Evolutionary conservation across 2,113 vertebrate genomes (phyloP).

Genomic region (Pelmatolapia mariae): DNA sequence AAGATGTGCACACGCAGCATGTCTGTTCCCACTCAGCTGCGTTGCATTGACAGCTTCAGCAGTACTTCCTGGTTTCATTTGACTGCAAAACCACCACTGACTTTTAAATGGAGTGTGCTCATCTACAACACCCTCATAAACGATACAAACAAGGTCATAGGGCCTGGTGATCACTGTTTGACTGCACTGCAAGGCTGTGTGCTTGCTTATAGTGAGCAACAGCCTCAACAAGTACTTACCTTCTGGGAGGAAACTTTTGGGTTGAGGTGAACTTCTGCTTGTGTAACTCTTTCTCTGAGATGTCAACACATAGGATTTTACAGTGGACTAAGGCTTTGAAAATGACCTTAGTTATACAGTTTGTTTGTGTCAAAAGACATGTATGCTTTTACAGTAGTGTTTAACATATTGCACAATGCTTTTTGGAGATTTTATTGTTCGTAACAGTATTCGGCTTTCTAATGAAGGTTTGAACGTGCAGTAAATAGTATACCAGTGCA

Average conservation of each 20-base stretch:
- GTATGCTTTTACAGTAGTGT: not conserved
- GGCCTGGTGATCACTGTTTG: constrained; percentile 33
- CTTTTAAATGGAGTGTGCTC: constrained; percentile 49
- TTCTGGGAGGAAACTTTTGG: constrained; percentile 21
- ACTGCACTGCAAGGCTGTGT: constrained; percentile 19
- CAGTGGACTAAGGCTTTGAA: not conserved
- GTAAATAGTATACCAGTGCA: not conserved
- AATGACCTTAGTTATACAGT: not conserved
- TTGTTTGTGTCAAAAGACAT: not conserved
- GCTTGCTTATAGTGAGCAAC: constrained; percentile 14
- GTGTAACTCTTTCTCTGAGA: not conserved
- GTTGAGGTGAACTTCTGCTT: constrained; percentile 28
- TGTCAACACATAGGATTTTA: not conserved
- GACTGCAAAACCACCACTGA: constrained; percentile 33
- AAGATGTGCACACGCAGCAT: constrained; percentile 39
- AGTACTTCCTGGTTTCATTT: constrained; percentile 51
- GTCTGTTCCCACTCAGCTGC: constrained; percentile 36
- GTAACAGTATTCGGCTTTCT: not conserved
- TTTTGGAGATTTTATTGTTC: not conserved
- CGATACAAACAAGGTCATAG: constrained; percentile 15
- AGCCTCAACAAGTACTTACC: constrained; percentile 12
- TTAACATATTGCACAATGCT: not conserved
- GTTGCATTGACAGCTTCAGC: constrained; percentile 36
- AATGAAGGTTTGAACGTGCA: not conserved
- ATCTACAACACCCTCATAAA: constrained; percentile 35